Percentiles rank a stretch among this genome's conserved stretches.
phyloP scores from a whole-genome alignment of 2,113 vertebrate genomes.

The Tupaia chinensis region DNA sequence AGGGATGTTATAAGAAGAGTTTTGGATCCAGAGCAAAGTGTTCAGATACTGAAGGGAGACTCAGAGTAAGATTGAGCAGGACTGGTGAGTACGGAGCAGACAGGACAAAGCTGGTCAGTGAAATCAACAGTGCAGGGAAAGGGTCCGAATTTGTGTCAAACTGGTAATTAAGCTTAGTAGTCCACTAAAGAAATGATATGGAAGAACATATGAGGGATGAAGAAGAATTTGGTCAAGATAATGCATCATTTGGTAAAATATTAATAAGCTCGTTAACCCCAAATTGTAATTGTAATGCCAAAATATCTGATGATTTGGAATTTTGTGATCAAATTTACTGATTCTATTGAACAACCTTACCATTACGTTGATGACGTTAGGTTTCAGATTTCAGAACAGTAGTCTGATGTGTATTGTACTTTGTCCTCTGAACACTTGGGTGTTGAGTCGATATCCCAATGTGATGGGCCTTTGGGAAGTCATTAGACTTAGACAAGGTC shows the following conservation, averaged over 20 bases:
- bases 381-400: background rate
- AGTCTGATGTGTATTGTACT: background rate
- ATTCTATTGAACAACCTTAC: background rate
- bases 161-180: background rate
- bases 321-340: background rate
- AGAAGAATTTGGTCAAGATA: background rate
- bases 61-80: background rate
- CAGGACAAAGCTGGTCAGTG: background rate
- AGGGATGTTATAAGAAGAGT: background rate
- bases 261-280: background rate
- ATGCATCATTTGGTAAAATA: background rate
- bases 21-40: background rate
- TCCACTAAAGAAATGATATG: background rate
- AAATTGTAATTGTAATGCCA: background rate
- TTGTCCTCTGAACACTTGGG: background rate
- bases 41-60: background rate
- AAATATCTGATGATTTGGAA: background rate
- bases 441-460: background rate
- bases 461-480: background rate
- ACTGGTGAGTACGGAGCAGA: background rate
- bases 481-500: background rate
- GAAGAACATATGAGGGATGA: background rate
- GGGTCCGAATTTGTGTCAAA: background rate
- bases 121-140: background rate
- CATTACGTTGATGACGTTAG: background rate